Conservation (phyloP, 2,797 vertebrate species). For the Schizothorax lantsangensis region DNA sequence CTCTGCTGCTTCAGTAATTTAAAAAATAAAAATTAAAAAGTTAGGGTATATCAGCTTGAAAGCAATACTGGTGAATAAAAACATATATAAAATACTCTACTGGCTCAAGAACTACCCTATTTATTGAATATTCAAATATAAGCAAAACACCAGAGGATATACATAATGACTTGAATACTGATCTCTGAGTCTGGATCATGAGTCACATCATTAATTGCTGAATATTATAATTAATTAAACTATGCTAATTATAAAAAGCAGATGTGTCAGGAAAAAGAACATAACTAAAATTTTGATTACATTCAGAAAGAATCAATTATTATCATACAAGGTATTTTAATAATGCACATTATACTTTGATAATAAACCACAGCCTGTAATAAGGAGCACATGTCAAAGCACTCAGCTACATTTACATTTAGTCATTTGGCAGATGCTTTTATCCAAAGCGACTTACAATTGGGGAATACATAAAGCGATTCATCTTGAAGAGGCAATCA, state of each 20-base stretch:
- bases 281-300: slow-evolving; percentile 53
- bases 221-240: slow-evolving; percentile 50
- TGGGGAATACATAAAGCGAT: too few relatives aligned
- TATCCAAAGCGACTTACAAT: too few relatives aligned
- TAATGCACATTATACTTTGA: slow-evolving; percentile 15
- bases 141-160: slow-evolving; percentile 44
- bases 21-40: neutral
- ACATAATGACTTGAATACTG: slow-evolving; percentile 27
- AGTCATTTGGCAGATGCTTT: too few relatives aligned
- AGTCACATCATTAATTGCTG: slow-evolving; percentile 45
- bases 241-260: slow-evolving; percentile 46
- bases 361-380: slow-evolving; percentile 4
- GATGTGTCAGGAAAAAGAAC: slow-evolving; percentile 37
- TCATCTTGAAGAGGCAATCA: too few relatives aligned
- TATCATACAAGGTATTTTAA: slow-evolving; percentile 31
- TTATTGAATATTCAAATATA: slow-evolving; percentile 39
- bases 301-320: slow-evolving; percentile 46
- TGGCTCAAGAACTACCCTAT: neutral
- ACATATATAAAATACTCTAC: neutral
- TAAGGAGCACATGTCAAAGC: slow-evolving; percentile 13
- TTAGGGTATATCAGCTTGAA: neutral
- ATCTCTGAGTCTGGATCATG: slow-evolving; percentile 24
- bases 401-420: too few relatives aligned
- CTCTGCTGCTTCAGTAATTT: neutral
- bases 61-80: neutral